phyloP scores from a whole-genome alignment of 2,113 vertebrate species.

The Piprites chloris region DNA sequence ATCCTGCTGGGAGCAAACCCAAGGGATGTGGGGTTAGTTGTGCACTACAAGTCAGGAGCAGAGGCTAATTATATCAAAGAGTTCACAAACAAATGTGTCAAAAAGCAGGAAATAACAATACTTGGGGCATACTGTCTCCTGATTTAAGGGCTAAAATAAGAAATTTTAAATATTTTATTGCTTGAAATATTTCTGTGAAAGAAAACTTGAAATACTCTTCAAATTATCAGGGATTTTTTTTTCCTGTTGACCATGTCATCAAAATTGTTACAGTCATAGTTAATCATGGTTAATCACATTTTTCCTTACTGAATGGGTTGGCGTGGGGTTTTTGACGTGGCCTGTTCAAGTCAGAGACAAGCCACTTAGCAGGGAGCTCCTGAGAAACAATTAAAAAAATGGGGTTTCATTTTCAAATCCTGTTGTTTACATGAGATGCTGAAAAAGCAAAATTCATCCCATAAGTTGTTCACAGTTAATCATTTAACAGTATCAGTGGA shows the following conservation, averaged over 20 bases:
- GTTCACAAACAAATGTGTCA: neutral
- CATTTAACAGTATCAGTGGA: neutral
- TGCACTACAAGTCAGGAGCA: neutral
- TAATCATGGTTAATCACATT: neutral
- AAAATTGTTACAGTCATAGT: neutral
- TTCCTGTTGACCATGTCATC: neutral
- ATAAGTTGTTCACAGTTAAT: neutral
- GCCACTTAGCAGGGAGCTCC: neutral
- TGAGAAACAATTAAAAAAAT: neutral
- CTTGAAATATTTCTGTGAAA: neutral
- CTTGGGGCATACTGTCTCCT: neutral
- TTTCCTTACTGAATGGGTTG: neutral
- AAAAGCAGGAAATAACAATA: neutral
- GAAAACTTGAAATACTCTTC: neutral
- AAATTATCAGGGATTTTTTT: neutral
- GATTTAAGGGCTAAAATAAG: neutral
- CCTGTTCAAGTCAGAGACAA: neutral
- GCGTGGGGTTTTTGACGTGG: neutral
- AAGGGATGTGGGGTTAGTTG: neutral
- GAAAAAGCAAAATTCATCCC: neutral
- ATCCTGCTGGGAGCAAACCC: neutral
- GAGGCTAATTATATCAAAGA: neutral
- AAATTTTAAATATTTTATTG: neutral
- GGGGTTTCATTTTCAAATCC: neutral
- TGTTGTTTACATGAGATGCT: neutral